Evolutionary conservation across 1,140 invertebrate genomes (phyloP).

Genomic region (Formica selysi): DNA sequence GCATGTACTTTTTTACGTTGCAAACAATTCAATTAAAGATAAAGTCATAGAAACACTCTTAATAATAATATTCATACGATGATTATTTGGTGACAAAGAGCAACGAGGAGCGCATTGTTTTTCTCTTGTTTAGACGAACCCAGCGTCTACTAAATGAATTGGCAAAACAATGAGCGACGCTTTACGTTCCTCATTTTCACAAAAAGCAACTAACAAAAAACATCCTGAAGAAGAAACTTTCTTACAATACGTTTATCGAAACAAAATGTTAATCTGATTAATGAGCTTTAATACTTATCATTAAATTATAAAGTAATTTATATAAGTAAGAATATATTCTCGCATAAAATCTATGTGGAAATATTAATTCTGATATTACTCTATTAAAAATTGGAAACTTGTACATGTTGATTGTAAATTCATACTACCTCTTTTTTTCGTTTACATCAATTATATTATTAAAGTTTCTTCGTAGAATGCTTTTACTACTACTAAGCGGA

Average conservation of each 20-base stretch:
- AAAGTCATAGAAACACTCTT: constrained; percentile 38
- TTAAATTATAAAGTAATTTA: neutral
- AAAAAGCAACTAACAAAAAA: constrained; percentile 39
- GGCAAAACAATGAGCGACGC: neutral
- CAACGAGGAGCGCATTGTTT: constrained; percentile 26
- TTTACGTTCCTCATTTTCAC: constrained; percentile 54
- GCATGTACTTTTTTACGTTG: neutral
- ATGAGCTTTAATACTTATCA: neutral
- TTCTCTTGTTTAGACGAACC: neutral
- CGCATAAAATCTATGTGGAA: neutral
- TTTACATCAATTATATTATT: neutral
- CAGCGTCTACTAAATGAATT: neutral
- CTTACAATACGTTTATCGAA: neutral
- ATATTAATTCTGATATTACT: neutral
- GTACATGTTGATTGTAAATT: neutral
- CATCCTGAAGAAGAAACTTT: constrained; percentile 63
- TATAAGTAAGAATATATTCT: neutral
- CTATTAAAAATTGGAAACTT: constrained; percentile 4
- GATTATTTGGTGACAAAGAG: constrained; percentile 39
- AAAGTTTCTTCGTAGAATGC: constrained; percentile 44
- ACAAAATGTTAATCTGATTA: constrained; percentile 1
- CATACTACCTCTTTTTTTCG: neutral
- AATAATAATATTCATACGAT: constrained; percentile 40
- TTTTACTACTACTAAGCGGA: constrained; percentile 47
- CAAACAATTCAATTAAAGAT: neutral